Conservation (phyloP, 1,140 invertebrate species). For the Dreissena rostriformis region DNA sequence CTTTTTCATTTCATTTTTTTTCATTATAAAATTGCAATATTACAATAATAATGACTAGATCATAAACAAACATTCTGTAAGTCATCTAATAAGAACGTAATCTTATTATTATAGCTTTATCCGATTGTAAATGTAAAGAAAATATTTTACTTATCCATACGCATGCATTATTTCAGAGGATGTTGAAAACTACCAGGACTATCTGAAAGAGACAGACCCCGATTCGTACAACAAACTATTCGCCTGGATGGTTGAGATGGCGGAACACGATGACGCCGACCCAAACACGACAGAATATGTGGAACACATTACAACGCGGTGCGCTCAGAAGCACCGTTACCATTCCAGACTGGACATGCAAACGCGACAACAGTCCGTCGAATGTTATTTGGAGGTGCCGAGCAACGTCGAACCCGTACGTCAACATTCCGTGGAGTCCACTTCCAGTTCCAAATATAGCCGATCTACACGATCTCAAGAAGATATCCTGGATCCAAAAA, state of each 20-base stretch:
- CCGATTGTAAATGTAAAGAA: too few species aligned
- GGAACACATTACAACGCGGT: conserved; percentile 41
- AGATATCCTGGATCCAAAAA: conserved; percentile 32
- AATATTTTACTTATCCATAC: too few species aligned
- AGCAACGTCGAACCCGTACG: conserved; percentile 13
- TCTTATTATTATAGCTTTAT: too few species aligned
- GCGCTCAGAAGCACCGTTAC: conserved; percentile 16
- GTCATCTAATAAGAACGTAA: too few species aligned
- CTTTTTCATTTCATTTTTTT: too few species aligned
- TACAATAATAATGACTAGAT: too few species aligned
- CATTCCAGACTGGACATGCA: neutral
- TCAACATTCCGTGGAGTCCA: conserved; percentile 36
- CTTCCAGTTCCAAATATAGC: conserved; percentile 19
- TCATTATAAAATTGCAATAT: too few species aligned
- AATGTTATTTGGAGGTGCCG: too few species aligned
- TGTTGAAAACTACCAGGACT: neutral
- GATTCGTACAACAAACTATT: conserved; percentile 44
- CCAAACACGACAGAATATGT: conserved; percentile 22
- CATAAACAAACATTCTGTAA: too few species aligned
- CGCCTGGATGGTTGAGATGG: conserved; percentile 46
- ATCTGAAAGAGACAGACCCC: conserved; percentile 4
- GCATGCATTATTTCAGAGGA: too few species aligned
- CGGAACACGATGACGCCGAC: conserved; percentile 35
- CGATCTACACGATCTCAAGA: conserved; percentile 30
- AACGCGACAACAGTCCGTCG: too few species aligned